A percentile compares a stretch with the other conserved stretches of the same genome.
Evolutionary conservation across 64 coral and sea anemone species (phyloP).

Genomic region (Dendronephthya gigantea): DNA sequence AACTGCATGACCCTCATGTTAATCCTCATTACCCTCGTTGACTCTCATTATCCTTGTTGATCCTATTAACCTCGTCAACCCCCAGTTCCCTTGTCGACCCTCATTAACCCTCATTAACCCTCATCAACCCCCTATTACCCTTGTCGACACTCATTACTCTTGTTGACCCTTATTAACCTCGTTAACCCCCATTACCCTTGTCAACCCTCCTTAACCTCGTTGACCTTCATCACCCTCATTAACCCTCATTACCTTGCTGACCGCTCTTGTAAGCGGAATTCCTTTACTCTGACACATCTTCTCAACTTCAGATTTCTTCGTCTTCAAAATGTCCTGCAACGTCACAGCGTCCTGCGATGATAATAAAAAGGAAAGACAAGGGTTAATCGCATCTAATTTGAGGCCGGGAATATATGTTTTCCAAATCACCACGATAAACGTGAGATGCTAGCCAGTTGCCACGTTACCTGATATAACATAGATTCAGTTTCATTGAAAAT

Average conservation of each 20-base stretch:
- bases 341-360: slow-evolving; percentile 19
- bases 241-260: not conserved
- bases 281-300: slow-evolving; percentile 20
- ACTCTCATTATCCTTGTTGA: not conserved
- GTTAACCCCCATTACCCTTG: not conserved
- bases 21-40: no score
- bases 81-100: not conserved
- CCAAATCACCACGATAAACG: not conserved
- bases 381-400: not conserved
- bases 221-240: not conserved
- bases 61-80: not conserved
- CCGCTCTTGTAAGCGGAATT: not conserved
- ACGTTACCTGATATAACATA: slow-evolving; percentile 83
- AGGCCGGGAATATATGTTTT: no score
- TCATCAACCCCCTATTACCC: no score
- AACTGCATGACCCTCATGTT: no score
- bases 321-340: slow-evolving; percentile 64
- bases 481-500: slow-evolving; percentile 88
- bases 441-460: not conserved
- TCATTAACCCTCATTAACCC: not conserved
- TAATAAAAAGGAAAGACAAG: not conserved
- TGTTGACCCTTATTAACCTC: not conserved
- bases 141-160: not conserved
- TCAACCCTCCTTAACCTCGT: not conserved
- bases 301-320: slow-evolving; percentile 65